phyloP scores from a whole-genome alignment of 2,113 vertebrate genomes.

The Leucopternis melanops region DNA sequence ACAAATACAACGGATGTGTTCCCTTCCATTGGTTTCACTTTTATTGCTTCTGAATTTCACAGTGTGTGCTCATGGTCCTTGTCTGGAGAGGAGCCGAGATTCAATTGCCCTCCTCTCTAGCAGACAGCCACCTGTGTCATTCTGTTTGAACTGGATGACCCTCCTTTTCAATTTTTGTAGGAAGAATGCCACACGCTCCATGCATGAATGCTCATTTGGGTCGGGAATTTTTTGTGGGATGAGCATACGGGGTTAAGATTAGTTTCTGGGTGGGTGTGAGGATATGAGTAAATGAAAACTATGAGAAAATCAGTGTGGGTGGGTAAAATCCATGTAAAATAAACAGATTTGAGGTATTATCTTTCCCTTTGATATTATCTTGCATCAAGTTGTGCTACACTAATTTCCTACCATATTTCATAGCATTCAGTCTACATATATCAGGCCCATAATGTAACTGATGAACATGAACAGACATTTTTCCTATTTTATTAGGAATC shows the following conservation, averaged over 20 bases:
- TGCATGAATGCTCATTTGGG: background rate
- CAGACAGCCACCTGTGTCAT: background rate
- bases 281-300: background rate
- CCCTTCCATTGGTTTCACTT: background rate
- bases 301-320: background rate
- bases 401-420: background rate
- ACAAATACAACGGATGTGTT: background rate
- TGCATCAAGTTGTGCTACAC: background rate
- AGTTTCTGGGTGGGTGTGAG: background rate
- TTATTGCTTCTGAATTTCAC: background rate
- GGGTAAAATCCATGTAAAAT: background rate
- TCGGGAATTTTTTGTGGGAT: background rate
- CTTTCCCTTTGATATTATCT: background rate
- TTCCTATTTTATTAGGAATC: background rate
- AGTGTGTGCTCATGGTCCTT: background rate
- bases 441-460: background rate
- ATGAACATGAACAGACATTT: background rate
- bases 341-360: background rate
- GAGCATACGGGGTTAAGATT: background rate
- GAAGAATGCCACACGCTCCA: accelerated
- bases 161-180: background rate
- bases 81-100: background rate
- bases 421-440: background rate
- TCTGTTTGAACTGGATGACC: background rate
- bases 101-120: background rate